Evolutionary conservation across 2,888 invertebrate species (phyloP), one percentile per base, ranked within the genome.

Genomic region (Acanthopleura granulata): DNA sequence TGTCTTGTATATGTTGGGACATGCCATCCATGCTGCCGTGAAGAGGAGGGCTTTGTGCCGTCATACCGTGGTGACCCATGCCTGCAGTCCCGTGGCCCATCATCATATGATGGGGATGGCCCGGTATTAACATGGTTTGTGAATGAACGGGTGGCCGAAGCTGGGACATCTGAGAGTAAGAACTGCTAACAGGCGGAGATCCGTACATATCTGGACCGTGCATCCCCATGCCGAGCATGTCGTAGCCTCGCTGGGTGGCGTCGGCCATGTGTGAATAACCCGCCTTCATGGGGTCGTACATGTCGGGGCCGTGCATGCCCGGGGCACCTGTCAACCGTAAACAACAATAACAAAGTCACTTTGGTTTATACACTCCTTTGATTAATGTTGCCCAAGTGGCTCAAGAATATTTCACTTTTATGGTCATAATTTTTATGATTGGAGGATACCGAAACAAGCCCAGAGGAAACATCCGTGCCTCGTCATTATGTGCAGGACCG

Each of bases 21-120:
- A 89, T 89, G 9, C 84, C 83, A 80, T 88, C 89, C 86, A 88
- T 87, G 77, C 85, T 85, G 77, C 84, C 85, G 76, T 89, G 89
- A 74, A 90, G 84, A n/a, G 91, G 91, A 22, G 91, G 91, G 74
- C 89, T 90, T 81, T 91, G 91, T 57, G 91, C 88, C n/a, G 87
- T 84, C 85, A 91, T 89, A 72, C 90, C 90, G 77, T 87, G 87
- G 78, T 90, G 91, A 72, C 89, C 90, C 89, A 90, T 90, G 71
- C 89, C 89, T 29, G 87, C 86, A 75, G 85, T 84, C 69, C 85
- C 84, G 78, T 88, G 87, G 49, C 90, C 90, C 91, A 91, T 91
- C 91, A 91, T 91, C 91, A 91, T 91, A 80, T 91, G 90, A 82
- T 91, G 91, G 0, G 91, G 91, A 79, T 91, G 91, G 62, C 91